Percentiles rank a stretch among this genome's conserved stretches.
Evolutionary conservation across 2,113 vertebrate genomes (phyloP).

Genomic region (Sturnira hondurensis): DNA sequence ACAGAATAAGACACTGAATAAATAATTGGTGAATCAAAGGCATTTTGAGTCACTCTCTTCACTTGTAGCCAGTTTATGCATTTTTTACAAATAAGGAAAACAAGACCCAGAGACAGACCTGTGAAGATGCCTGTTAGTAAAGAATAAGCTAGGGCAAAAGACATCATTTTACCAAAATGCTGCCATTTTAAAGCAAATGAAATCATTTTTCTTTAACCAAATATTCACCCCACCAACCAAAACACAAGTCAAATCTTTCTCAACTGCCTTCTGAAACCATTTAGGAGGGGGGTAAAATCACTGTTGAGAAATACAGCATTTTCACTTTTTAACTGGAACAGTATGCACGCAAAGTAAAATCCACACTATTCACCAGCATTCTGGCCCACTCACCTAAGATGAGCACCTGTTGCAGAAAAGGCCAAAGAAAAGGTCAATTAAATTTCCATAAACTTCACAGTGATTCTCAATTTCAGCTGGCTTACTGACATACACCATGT

Average conservation of each 20-base stretch:
- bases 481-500: not conserved
- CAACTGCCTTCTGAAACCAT: not conserved
- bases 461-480: conserved; percentile 27
- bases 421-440: not conserved
- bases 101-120: not conserved
- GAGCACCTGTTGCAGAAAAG: not conserved
- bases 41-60: not conserved
- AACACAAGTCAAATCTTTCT: not conserved
- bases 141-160: not conserved
- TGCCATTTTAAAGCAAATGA: not conserved
- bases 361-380: not conserved
- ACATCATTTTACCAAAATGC: not conserved
- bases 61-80: not conserved
- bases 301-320: not conserved
- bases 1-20: not conserved
- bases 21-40: not conserved
- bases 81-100: not conserved
- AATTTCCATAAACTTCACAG: not conserved
- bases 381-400: not conserved
- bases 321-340: not conserved
- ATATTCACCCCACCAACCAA: not conserved
- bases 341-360: not conserved
- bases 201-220: not conserved
- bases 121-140: not conserved
- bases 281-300: not conserved